Evolutionary conservation across 2,113 vertebrate genomes (phyloP), one percentile per base, ranked within the genome.

Genomic region (Forbesichthys agassizii): DNA sequence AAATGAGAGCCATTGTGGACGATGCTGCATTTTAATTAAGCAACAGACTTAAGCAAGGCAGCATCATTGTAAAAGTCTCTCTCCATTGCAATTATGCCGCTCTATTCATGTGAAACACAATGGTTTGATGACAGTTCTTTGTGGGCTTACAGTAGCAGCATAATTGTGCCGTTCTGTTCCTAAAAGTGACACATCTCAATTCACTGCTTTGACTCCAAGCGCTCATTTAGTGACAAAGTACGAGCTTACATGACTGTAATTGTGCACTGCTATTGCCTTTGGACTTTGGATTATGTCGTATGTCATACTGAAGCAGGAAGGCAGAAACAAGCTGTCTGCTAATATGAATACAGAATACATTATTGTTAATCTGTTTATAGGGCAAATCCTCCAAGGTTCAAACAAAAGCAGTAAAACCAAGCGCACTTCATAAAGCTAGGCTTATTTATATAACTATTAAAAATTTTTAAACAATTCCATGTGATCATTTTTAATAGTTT

Each of bases 41-140:
- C 81, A 65, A 27, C 27, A 27, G 68, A 84, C 79, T 88, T 87
- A 87, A 87, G 80, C 49, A 78, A 76, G 84, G 67, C 81, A 80
- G 75, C 82, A 73, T 84, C 85, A 84, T 90, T 88, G 86, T 87
- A 84, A 78, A 85, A 83, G 70, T 77, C 83, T 85, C 84, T 89
- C 85, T 84, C 80, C 64, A 71, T 83, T 86, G 89, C 87, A 91
- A 89, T 91, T 91, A 90, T 83, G 78, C 70, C 16, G 66, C 77
- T 79, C 86, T 86, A 88, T 90, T 92, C 89, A 91, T 86, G 81
- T 85, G 77, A 64, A 86, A 78, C 86, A 90, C 86, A 91, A 91
- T 88, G 81, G 78, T 76, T 79, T 84, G 84, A 87, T 85, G 87
- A 81, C 86, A 81, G 85, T 74, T 81, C 78, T 86, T 90, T 92